Percentiles rank a stretch among this genome's conserved stretches.
phyloP scores from a whole-genome alignment of 1,140 invertebrate genomes.

The Psilanteris sp. region DNA sequence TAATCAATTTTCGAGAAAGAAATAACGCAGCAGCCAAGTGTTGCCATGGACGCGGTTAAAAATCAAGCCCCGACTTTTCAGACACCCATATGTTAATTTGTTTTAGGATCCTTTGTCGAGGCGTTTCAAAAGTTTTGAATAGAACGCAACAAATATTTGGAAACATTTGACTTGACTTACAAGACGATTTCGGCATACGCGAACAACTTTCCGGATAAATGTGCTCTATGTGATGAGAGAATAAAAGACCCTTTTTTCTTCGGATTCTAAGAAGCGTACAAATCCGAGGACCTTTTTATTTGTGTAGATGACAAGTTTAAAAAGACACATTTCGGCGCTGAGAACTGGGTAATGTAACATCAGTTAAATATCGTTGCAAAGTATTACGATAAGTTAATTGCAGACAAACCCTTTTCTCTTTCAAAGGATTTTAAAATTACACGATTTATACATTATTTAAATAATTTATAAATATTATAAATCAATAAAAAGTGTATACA shows the following conservation, averaged over 20 bases:
- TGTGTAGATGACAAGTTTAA: not conserved
- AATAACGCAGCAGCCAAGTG: slow-evolving; percentile 15
- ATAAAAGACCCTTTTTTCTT: slow-evolving; percentile 17
- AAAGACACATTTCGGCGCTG: slow-evolving; percentile 1
- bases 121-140: slow-evolving; percentile 7
- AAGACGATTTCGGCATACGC: slow-evolving; percentile 15
- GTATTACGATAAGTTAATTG: too few relatives aligned
- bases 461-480: too few relatives aligned
- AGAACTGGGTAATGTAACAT: too few relatives aligned
- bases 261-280: not conserved
- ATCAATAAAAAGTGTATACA: too few relatives aligned
- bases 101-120: slow-evolving; percentile 10
- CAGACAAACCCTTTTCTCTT: too few relatives aligned
- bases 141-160: slow-evolving; percentile 36
- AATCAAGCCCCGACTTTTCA: not conserved
- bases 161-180: slow-evolving; percentile 14
- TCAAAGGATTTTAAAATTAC: too few relatives aligned
- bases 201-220: slow-evolving; percentile 2
- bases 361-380: too few relatives aligned
- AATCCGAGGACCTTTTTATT: slow-evolving; percentile 1
- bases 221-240: not conserved
- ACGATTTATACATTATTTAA: too few relatives aligned
- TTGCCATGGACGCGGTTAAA: not conserved
- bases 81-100: slow-evolving; percentile 13
- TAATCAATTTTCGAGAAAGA: slow-evolving; percentile 35